Evolutionary conservation across 2,797 vertebrate genomes (phyloP).

Genomic region (Tragelaphus oryx): DNA sequence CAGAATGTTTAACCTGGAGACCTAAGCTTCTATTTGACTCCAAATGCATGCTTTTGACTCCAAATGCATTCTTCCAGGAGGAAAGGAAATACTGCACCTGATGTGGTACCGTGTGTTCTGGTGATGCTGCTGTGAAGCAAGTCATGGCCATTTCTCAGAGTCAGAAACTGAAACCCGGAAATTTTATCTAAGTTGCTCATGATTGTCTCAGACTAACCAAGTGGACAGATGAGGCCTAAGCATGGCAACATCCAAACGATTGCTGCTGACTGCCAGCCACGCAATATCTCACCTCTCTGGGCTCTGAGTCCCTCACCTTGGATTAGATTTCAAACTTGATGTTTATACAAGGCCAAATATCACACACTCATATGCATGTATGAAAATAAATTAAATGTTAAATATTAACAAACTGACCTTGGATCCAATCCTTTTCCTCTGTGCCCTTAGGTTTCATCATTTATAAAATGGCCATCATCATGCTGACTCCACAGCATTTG

Average conservation of each 20-base stretch:
- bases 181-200: not conserved
- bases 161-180: not conserved
- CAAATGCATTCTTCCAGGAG: not conserved
- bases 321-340: not conserved
- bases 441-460: not conserved
- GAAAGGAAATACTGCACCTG: not conserved
- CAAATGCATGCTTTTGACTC: not conserved
- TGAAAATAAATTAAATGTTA: not conserved
- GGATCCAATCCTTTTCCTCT: not conserved
- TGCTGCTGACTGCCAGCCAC: not conserved
- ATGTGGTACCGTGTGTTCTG: rapidly evolving
- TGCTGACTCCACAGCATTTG: not conserved
- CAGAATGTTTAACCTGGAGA: not conserved
- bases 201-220: not conserved
- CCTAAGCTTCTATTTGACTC: not conserved
- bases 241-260: not conserved
- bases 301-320: not conserved
- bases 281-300: rapidly evolving
- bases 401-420: not conserved
- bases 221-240: not conserved
- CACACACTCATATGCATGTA: not conserved
- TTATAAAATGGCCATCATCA: not conserved
- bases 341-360: not conserved
- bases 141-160: not conserved
- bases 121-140: not conserved